These are phyloP conservation scores for Ctenoplectra terminalis DNA, from an alignment of 1,140 invertebrate species.

Conservation along the genomic window DNA sequence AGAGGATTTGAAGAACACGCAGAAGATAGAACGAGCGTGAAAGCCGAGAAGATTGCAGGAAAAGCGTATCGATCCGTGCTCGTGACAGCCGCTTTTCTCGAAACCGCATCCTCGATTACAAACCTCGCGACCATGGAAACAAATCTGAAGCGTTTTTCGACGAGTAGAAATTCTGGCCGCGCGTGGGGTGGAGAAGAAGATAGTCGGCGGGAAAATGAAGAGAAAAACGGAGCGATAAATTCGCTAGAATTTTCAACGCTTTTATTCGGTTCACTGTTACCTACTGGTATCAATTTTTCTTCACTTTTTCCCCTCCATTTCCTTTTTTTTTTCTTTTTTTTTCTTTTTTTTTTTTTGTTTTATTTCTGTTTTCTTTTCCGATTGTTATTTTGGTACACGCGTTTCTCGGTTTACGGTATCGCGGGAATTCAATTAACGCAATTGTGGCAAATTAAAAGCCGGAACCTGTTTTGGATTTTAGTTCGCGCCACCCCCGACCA, in stretches of 20 bases:
- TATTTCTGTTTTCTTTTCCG: neutral
- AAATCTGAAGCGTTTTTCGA: constrained; percentile 16
- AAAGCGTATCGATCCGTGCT: constrained; percentile 36
- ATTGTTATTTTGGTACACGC: neutral
- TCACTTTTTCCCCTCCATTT: neutral
- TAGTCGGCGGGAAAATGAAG: constrained; percentile 11
- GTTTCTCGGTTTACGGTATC: constrained; percentile 8
- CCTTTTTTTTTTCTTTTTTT: too few species aligned
- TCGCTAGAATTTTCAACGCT: constrained; percentile 21
- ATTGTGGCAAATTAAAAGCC: constrained; percentile 33
- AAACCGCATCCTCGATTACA: constrained; percentile 38
- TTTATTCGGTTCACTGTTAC: neutral
- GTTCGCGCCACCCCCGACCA: neutral
- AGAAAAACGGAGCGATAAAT: constrained; percentile 17
- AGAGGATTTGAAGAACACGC: constrained; percentile 4
- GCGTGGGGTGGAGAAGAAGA: neutral
- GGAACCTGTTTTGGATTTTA: constrained; percentile 27
- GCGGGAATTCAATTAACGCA: constrained; percentile 39
- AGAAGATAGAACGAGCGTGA: constrained; percentile 18
- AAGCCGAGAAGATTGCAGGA: constrained; percentile 38
- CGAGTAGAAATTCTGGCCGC: constrained; percentile 11
- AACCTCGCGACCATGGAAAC: neutral
- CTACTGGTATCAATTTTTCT: neutral
- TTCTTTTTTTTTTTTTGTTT: neutral
- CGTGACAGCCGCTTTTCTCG: constrained; percentile 42